Conservation (phyloP, 2,797 vertebrate species). For the Eurystomus glaucurus region DNA sequence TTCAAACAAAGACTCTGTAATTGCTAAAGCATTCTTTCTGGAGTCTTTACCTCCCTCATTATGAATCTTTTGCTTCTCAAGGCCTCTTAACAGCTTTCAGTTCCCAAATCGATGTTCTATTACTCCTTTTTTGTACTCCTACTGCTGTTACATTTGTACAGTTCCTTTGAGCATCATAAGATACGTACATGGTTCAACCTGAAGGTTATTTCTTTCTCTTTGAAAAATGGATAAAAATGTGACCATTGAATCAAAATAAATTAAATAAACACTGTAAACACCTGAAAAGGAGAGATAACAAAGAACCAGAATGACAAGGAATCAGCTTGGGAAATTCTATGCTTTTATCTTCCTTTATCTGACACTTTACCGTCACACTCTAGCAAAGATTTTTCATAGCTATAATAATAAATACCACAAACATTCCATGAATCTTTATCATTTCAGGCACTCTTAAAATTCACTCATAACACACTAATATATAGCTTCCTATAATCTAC, state of each 20-base stretch:
- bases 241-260: background rate
- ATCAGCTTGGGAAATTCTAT: background rate
- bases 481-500: background rate
- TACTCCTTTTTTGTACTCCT: background rate
- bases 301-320: background rate
- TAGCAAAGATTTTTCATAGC: background rate
- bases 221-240: background rate
- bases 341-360: background rate
- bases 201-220: background rate
- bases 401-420: background rate
- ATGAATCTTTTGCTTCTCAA: background rate
- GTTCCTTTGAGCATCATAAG: background rate
- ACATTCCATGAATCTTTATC: background rate
- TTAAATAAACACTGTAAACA: background rate
- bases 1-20: background rate
- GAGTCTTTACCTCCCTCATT: background rate
- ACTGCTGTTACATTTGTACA: background rate
- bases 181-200: background rate
- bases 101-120: background rate
- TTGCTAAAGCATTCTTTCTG: background rate
- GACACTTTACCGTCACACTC: background rate
- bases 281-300: background rate
- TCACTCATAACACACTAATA: background rate
- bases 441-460: background rate
- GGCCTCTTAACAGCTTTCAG: background rate